Percentiles rank a stretch among this genome's conserved stretches.
These are phyloP conservation scores for Drosophila lowei DNA, from an alignment of 1,140 invertebrate genomes.

Conservation along the genomic window DNA sequence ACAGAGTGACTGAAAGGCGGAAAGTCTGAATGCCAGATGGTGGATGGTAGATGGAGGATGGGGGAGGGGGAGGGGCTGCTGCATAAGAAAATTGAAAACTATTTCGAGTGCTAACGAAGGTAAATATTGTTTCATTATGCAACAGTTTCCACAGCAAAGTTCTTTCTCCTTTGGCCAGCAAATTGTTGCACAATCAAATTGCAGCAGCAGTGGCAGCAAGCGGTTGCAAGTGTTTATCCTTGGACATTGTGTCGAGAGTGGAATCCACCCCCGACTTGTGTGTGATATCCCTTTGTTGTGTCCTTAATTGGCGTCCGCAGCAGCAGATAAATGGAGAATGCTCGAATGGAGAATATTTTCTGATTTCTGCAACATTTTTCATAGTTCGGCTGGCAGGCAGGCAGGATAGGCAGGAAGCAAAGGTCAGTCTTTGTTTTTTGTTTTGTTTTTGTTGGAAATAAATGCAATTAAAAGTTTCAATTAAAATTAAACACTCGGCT, in stretches of 20 bases:
- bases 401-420: no score
- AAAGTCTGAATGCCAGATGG: no score
- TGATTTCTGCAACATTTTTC: slow-evolving; percentile 33
- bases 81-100: slow-evolving; percentile 77
- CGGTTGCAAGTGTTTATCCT: slow-evolving; percentile 17
- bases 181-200: slow-evolving; percentile 63
- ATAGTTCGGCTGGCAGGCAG: not conserved
- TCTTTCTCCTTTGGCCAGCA: slow-evolving; percentile 29
- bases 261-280: slow-evolving; percentile 11
- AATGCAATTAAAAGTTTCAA: slow-evolving; percentile 79
- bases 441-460: slow-evolving; percentile 59
- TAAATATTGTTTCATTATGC: slow-evolving; percentile 78
- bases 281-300: slow-evolving; percentile 53
- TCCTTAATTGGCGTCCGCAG: slow-evolving; percentile 47
- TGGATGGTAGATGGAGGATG: no score
- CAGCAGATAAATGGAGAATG: not conserved
- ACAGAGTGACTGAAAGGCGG: slow-evolving; percentile 7
- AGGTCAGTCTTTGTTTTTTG: slow-evolving; percentile 20
- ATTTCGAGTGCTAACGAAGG: slow-evolving; percentile 77
- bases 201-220: slow-evolving; percentile 2
- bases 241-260: slow-evolving; percentile 29
- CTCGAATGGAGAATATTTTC: slow-evolving; percentile 23
- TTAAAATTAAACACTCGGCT: slow-evolving; percentile 67
- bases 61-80: not conserved
- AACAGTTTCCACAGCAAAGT: slow-evolving; percentile 29